phyloP scores from a whole-genome alignment of 2,888 invertebrate genomes.

The Drosophila tanythrix region DNA sequence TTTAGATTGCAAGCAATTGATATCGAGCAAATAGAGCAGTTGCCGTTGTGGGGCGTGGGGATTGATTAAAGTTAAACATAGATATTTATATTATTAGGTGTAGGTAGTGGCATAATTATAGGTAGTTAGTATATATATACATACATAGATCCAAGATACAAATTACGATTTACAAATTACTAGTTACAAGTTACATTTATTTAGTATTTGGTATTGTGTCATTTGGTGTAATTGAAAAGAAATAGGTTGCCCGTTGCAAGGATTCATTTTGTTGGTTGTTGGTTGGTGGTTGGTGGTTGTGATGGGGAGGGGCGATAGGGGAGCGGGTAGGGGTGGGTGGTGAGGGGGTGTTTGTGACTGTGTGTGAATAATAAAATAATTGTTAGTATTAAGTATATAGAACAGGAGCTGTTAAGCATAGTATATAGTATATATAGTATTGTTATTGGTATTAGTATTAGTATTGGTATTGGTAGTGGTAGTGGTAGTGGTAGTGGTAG shows the following conservation, averaged over 20 bases:
- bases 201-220: background rate
- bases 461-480: slow-evolving; percentile 30
- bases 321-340: background rate
- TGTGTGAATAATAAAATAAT: slow-evolving; percentile 14
- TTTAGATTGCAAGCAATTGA: slow-evolving; percentile 16
- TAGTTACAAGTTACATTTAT: slow-evolving; percentile 19
- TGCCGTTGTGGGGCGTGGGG: slow-evolving; percentile 1
- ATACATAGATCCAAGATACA: slow-evolving; percentile 18
- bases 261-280: background rate
- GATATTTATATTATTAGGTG: background rate
- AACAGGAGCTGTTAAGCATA: slow-evolving; percentile 38
- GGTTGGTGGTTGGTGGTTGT: background rate
- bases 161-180: slow-evolving; percentile 10
- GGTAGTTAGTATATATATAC: background rate
- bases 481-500: slow-evolving; percentile 16
- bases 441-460: slow-evolving; percentile 26
- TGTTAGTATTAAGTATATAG: slow-evolving; percentile 32
- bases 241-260: slow-evolving; percentile 32
- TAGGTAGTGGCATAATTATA: background rate
- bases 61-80: slow-evolving; percentile 3
- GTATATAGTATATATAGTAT: slow-evolving; percentile 32
- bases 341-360: background rate
- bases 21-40: slow-evolving; percentile 19
- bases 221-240: slow-evolving; percentile 12
- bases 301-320: too few species aligned